Percentiles rank a stretch among this genome's conserved stretches.
Evolutionary conservation across 1,140 invertebrate species (phyloP).

Genomic region (Drosophila athabasca): DNA sequence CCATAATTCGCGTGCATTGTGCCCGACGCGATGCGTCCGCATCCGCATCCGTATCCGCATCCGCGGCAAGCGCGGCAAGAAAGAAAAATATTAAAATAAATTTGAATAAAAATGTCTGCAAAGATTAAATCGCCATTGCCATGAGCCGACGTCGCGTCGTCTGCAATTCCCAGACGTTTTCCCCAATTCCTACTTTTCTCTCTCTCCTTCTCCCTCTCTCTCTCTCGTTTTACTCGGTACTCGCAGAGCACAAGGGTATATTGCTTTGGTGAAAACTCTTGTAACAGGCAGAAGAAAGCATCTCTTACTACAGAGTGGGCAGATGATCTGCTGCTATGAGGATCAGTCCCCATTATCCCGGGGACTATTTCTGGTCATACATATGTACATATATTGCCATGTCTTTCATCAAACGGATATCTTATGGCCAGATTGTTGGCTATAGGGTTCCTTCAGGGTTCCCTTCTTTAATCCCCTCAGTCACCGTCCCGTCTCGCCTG

Average conservation of each 20-base stretch:
- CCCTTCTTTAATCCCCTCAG: too few relatives aligned
- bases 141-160: slow-evolving; percentile 59
- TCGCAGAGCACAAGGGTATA: background rate
- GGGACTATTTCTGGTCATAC: too few relatives aligned
- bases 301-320: too few relatives aligned
- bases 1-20: slow-evolving; percentile 57
- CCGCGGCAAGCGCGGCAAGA: background rate
- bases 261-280: too few relatives aligned
- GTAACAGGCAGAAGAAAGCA: too few relatives aligned
- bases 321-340: too few relatives aligned
- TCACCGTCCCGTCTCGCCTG: slow-evolving; percentile 11
- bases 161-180: slow-evolving; percentile 75
- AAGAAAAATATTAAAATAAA: slow-evolving; percentile 72
- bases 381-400: too few relatives aligned
- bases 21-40: slow-evolving; percentile 20
- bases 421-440: too few relatives aligned
- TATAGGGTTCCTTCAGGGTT: too few relatives aligned
- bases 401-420: too few relatives aligned
- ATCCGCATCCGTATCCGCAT: slow-evolving; percentile 33
- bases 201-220: background rate
- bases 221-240: background rate
- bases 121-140: slow-evolving; percentile 81
- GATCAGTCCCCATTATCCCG: too few relatives aligned
- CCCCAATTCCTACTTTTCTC: slow-evolving; percentile 10
- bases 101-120: slow-evolving; percentile 80